These are phyloP conservation scores for Chromoteleia sp. DNA, from an alignment of 2,888 invertebrate species.

Conservation along the genomic window DNA sequence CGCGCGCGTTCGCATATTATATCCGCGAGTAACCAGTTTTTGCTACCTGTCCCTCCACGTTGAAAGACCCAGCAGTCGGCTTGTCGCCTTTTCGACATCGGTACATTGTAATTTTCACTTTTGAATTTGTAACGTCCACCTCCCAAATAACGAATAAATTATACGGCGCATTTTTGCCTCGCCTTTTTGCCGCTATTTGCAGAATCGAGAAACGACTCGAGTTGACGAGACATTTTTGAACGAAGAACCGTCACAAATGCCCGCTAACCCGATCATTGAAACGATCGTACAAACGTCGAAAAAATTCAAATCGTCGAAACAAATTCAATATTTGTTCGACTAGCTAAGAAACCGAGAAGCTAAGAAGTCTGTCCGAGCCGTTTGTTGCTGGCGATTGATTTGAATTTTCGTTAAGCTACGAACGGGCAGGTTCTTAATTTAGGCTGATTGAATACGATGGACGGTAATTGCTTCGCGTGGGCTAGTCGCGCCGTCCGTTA, in stretches of 20 bases:
- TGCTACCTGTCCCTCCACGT: slow-evolving; percentile 52
- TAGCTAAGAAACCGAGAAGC: too few species aligned
- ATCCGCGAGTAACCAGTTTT: slow-evolving; percentile 75
- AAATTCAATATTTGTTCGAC: too few species aligned
- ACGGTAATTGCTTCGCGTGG: slow-evolving; percentile 66
- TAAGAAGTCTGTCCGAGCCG: too few species aligned
- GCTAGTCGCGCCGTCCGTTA: slow-evolving; percentile 34
- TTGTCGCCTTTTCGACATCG: slow-evolving; percentile 74
- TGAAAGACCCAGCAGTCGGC: slow-evolving; percentile 73
- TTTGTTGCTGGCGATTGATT: too few species aligned
- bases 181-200: slow-evolving; percentile 27
- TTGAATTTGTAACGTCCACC: slow-evolving; percentile 20
- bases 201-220: slow-evolving; percentile 7
- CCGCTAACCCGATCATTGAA: slow-evolving; percentile 12
- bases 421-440: slow-evolving; percentile 54
- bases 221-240: slow-evolving; percentile 45
- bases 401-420: slow-evolving; percentile 3
- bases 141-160: slow-evolving; percentile 47
- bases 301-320: too few species aligned
- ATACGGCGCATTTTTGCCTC: slow-evolving; percentile 13
- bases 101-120: slow-evolving; percentile 41
- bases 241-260: slow-evolving; percentile 10
- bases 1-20: slow-evolving; percentile 61
- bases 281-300: too few species aligned
- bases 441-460: slow-evolving; percentile 47